These are phyloP conservation scores for Aradus depressus DNA, from an alignment of 2,888 invertebrate species.

Conservation along the genomic window DNA sequence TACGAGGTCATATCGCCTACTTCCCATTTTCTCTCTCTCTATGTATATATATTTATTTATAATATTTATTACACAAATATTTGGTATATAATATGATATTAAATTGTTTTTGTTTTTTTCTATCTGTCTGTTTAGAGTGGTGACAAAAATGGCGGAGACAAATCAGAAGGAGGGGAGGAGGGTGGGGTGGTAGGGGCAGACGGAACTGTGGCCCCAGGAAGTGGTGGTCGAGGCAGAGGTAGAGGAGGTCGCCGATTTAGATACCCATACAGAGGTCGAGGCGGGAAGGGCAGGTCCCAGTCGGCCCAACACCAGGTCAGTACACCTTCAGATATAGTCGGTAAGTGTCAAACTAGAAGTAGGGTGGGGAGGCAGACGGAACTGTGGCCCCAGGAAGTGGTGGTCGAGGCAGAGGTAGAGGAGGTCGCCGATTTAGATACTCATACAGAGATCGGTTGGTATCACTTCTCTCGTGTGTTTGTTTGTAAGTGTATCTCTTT, in stretches of 20 bases:
- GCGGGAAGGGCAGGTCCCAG: conserved; percentile 24
- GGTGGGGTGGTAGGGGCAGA: conserved; percentile 31
- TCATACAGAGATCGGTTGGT: conserved; percentile 25
- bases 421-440: conserved; percentile 23
- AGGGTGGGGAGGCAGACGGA: conserved; percentile 35
- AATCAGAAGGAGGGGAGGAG: conserved; percentile 42
- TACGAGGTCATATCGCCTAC: background rate
- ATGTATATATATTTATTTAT: background rate
- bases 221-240: conserved; percentile 32
- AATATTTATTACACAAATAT: background rate
- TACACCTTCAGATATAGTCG: background rate
- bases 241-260: conserved; percentile 26
- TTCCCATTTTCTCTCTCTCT: background rate
- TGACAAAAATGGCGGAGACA: conserved; percentile 38
- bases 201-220: conserved; percentile 28
- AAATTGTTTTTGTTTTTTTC: no score
- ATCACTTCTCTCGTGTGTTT: no score
- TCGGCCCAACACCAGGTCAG: conserved; percentile 12
- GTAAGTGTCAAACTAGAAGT: conserved; percentile 45
- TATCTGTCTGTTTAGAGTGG: no score
- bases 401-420: conserved; percentile 30
- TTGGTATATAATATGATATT: no score
- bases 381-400: conserved; percentile 30
- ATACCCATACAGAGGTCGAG: conserved; percentile 26
- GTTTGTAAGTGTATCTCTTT: no score